These are phyloP conservation scores for Pomphorhynchus laevis DNA, from an alignment of 1,140 invertebrate genomes.

Conservation along the genomic window DNA sequence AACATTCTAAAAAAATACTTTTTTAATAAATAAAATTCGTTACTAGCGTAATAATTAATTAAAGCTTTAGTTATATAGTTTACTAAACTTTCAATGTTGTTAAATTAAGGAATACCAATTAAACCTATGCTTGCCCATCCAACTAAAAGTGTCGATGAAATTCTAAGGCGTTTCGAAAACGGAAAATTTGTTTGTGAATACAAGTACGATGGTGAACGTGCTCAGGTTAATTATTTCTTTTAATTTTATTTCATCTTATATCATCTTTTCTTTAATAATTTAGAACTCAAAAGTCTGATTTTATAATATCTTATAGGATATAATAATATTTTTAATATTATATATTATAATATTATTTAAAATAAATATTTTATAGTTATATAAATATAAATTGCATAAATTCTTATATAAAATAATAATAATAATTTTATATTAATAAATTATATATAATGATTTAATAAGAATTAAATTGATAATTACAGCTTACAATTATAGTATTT, in stretches of 20 bases:
- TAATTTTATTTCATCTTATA: background rate
- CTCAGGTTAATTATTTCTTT: conserved; percentile 31
- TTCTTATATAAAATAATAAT: too few relatives aligned
- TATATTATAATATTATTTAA: too few relatives aligned
- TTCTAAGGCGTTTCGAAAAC: conserved; percentile 53
- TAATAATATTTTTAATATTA: conserved; percentile 1
- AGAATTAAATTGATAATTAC: too few relatives aligned
- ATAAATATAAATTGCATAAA: too few relatives aligned
- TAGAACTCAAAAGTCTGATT: background rate
- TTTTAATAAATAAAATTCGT: too few relatives aligned
- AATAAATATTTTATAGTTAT: too few relatives aligned
- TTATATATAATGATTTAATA: too few relatives aligned
- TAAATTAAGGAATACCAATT: conserved; percentile 34
- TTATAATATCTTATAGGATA: background rate
- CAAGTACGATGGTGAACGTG: conserved; percentile 95
- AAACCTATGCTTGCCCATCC: conserved; percentile 97
- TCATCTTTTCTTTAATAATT: background rate
- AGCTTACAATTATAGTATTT: too few relatives aligned
- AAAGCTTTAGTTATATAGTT: too few relatives aligned
- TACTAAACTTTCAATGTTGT: too few relatives aligned
- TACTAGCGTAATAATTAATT: too few relatives aligned
- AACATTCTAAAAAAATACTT: background rate
- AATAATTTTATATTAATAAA: too few relatives aligned
- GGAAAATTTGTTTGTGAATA: conserved; percentile 83
- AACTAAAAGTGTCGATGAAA: conserved; percentile 49